Percentiles rank a stretch among this genome's conserved stretches.
These are phyloP conservation scores for Xiphophorus hellerii DNA, from an alignment of 2,113 vertebrate genomes.

Conservation along the genomic window DNA sequence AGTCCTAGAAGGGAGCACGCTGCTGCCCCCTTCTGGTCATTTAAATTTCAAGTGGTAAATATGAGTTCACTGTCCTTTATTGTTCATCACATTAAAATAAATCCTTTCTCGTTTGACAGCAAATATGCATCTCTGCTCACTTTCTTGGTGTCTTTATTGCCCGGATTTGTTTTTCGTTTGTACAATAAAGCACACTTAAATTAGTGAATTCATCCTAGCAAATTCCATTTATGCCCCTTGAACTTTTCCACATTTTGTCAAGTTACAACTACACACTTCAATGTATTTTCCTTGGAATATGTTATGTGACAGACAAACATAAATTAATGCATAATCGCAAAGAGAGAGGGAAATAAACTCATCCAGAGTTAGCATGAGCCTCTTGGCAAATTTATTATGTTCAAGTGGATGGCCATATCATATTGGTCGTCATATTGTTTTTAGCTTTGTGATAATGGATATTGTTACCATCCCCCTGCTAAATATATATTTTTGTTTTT, in stretches of 20 bases:
- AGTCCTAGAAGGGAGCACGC: slow-evolving; percentile 41
- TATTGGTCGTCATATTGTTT: neutral
- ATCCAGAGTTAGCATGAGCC: too few relatives aligned
- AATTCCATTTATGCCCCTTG: too few relatives aligned
- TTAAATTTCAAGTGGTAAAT: slow-evolving; percentile 14
- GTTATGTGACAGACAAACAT: neutral
- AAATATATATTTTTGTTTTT: too few relatives aligned
- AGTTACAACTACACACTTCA: neutral
- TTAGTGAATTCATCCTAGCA: neutral
- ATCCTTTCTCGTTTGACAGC: slow-evolving; percentile 2
- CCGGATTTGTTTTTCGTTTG: slow-evolving; percentile 19
- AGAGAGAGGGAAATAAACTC: neutral
- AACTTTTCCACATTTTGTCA: too few relatives aligned
- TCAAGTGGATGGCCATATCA: too few relatives aligned
- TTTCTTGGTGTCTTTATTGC: slow-evolving; percentile 17
- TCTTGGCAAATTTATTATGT: too few relatives aligned
- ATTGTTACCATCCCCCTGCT: neutral
- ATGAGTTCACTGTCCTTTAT: too few relatives aligned
- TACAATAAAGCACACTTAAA: neutral
- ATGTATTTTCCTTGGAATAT: neutral
- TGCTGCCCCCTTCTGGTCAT: slow-evolving; percentile 78
- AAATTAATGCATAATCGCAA: neutral
- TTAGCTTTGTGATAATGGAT: neutral
- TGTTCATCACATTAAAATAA: neutral
- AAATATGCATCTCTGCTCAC: neutral